Conservation (phyloP, 2,888 invertebrate genomes). For the Acheta domesticus region DNA sequence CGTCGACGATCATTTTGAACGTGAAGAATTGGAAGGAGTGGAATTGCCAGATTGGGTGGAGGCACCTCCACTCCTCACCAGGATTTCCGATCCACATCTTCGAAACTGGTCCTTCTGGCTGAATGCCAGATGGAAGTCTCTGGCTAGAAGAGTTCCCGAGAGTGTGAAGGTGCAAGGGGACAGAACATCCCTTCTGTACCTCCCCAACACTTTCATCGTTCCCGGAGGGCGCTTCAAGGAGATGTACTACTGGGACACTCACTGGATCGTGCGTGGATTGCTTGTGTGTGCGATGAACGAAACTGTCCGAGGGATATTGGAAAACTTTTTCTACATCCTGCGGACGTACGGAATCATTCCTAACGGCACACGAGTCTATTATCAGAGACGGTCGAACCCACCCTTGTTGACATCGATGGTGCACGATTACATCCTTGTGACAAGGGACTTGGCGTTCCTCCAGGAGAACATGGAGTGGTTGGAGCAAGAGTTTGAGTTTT, state of each 20-base stretch:
- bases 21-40: constrained; percentile 60
- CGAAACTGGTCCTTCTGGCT: constrained; percentile 60
- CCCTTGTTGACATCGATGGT: constrained; percentile 70
- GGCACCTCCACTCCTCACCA: constrained; percentile 58
- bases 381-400: constrained; percentile 66
- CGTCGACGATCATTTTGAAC: constrained; percentile 41
- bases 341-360: constrained; percentile 68
- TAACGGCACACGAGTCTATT: constrained; percentile 80
- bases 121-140: constrained; percentile 60
- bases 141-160: constrained; percentile 59
- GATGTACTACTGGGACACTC: constrained; percentile 84
- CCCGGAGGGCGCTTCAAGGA: constrained; percentile 71
- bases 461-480: constrained; percentile 54
- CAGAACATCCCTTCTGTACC: constrained; percentile 63
- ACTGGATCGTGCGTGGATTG: constrained; percentile 79
- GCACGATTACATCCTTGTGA: constrained; percentile 61
- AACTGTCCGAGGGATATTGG: constrained; percentile 71
- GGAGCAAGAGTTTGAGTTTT: constrained; percentile 63
- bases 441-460: constrained; percentile 62
- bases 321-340: constrained; percentile 69
- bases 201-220: constrained; percentile 64
- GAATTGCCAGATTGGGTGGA: constrained; percentile 57
- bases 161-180: constrained; percentile 49
- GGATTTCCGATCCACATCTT: constrained; percentile 57
- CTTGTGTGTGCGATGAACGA: constrained; percentile 70